A percentile compares a stretch with the other conserved stretches of the same genome.
phyloP scores from a whole-genome alignment of 2,797 vertebrate genomes.

The Rhinichthys osculus region DNA sequence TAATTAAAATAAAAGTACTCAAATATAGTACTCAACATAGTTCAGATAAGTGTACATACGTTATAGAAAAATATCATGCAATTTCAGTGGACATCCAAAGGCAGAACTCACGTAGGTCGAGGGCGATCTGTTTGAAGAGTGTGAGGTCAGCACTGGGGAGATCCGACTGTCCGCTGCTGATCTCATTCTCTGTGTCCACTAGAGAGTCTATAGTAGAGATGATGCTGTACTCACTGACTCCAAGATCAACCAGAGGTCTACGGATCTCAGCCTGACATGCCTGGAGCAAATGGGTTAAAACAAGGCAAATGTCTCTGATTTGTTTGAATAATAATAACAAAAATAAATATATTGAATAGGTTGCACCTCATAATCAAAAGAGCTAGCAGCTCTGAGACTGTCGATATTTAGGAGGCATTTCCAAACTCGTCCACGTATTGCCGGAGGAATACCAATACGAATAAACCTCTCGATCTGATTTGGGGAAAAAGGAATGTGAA shows the following conservation, averaged over 20 bases:
- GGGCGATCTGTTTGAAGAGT: conserved; percentile 77
- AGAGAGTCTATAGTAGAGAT: conserved; percentile 74
- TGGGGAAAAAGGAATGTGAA: background rate
- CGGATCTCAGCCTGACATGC: conserved; percentile 75
- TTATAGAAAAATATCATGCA: background rate
- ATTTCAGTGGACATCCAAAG: background rate
- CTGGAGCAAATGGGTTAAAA: conserved; percentile 57
- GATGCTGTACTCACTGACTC: conserved; percentile 79
- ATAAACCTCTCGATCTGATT: conserved; percentile 78
- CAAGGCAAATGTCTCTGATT: background rate
- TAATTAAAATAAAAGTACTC: background rate
- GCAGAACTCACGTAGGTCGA: conserved; percentile 76
- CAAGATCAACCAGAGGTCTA: conserved; percentile 74
- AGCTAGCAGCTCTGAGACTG: conserved; percentile 61
- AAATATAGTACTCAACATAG: background rate
- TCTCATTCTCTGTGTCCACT: conserved; percentile 72
- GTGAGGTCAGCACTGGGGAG: conserved; percentile 69
- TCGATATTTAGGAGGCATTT: conserved; percentile 76
- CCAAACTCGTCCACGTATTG: conserved; percentile 76
- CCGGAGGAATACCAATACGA: conserved; percentile 75
- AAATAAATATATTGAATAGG: background rate
- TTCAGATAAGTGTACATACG: background rate
- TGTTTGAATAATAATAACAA: background rate
- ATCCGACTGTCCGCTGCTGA: conserved; percentile 54
- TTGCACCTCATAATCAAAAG: conserved; percentile 78